Evolutionary conservation across 2,888 invertebrate species (phyloP).

Genomic region (Lomographa bimaculata): DNA sequence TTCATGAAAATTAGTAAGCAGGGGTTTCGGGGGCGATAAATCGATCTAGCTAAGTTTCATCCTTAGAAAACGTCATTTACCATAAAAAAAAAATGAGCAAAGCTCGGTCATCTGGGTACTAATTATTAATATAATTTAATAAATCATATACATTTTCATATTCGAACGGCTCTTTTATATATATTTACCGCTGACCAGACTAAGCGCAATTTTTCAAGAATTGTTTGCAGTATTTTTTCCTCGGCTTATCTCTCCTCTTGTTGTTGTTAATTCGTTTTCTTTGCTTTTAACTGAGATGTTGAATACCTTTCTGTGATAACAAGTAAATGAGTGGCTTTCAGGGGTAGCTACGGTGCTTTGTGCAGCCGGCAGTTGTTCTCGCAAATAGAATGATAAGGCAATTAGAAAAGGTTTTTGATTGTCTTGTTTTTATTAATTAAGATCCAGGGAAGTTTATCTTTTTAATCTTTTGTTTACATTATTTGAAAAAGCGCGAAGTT

Average conservation of each 20-base stretch:
- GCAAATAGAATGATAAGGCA: constrained; percentile 30
- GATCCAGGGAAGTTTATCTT: neutral
- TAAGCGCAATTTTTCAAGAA: constrained; percentile 18
- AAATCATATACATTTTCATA: too few relatives aligned
- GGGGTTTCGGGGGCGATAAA: too few relatives aligned
- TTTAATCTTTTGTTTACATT: constrained; percentile 3
- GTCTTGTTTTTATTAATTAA: constrained; percentile 7
- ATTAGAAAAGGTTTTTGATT: constrained; percentile 21
- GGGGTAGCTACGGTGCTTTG: constrained; percentile 7
- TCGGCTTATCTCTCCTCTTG: constrained; percentile 52
- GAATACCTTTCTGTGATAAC: constrained; percentile 39
- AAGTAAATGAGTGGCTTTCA: constrained; percentile 32
- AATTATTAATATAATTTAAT: too few relatives aligned
- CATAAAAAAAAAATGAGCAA: too few relatives aligned
- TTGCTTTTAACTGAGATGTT: constrained; percentile 38
- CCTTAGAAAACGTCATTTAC: too few relatives aligned
- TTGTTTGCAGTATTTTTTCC: constrained; percentile 43
- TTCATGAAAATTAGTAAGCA: too few relatives aligned
- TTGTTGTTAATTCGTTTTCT: constrained; percentile 52
- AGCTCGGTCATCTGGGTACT: too few relatives aligned
- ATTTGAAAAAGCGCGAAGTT: too few relatives aligned
- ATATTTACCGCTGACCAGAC: too few relatives aligned
- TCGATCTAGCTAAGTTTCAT: too few relatives aligned
- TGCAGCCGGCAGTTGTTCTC: constrained; percentile 32
- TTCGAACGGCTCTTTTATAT: too few relatives aligned